Evolutionary conservation across 30 jellyfish, hydroid and myxozoan genomes (phyloP), one percentile per base, ranked within the genome.

Genomic region (Nemopilema nomurai): DNA sequence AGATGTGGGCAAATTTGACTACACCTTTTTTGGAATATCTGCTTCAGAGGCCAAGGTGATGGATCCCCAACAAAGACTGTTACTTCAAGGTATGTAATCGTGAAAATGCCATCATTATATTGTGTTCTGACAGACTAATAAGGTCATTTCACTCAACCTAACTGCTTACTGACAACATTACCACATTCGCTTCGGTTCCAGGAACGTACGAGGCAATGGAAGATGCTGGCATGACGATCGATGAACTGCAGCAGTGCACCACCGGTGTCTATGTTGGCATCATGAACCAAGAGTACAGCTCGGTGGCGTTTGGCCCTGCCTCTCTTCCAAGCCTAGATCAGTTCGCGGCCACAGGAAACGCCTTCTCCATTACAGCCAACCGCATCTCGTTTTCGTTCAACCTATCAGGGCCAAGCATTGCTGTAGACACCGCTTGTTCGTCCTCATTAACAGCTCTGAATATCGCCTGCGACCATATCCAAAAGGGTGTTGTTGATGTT

Each of bases 11-110:
- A 71, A 67, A 0, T 84, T 84, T 75, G 93, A 84, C 62, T 49
- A 73, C 80, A 84, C 25, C 62, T 84, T 84, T 30, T 84, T 84
- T 67, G 93, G 93, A 8, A 84, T 84, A 25, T 72, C 93, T 19
- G 72, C 67, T 31, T 51, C 84, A 0, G 91, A 82, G 29, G 91
- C 84, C 53, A 82, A 33, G 76, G 72, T 51, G 16, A 82, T 82
- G 85, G 91, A 82, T 28, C 91, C 91, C 25, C 91, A 82, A 51
- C 91, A 82, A 69, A 51, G 91, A 50, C 18, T 84, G 83, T 81
- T 84, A 8, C 93, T 84, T n/a, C 93, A 84, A 73, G 87, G 87
- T 27, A 41, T 13, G 57, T 41, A 3, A 13, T 41, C 57, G 13
- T 41, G n/a, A n/a, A n/a, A n/a, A n/a, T n/a, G n/a, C 57, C 57